Percentiles rank a stretch among this genome's conserved stretches.
phyloP scores from a whole-genome alignment of 2,113 vertebrate species.

The Oryzias melastigma region DNA sequence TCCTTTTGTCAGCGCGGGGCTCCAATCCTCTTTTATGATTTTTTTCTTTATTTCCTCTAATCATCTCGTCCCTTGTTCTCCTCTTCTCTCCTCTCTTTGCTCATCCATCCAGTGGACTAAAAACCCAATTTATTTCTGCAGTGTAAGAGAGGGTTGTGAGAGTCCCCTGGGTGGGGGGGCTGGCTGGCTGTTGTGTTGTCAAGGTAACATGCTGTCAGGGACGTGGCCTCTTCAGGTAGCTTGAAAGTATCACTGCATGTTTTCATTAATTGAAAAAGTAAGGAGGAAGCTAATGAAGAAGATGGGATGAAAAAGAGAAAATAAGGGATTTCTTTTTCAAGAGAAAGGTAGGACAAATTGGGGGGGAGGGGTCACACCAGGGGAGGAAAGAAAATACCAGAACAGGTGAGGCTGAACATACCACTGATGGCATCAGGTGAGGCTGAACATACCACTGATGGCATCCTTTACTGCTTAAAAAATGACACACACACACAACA shows the following conservation, averaged over 20 bases:
- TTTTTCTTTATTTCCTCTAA: background rate
- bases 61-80: background rate
- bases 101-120: slow-evolving; percentile 29
- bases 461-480: slow-evolving; percentile 16
- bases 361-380: no score
- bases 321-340: background rate
- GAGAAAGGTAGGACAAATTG: background rate
- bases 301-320: background rate
- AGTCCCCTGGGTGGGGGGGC: background rate
- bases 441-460: slow-evolving; percentile 4
- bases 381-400: background rate
- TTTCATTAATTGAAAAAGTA: slow-evolving; percentile 34
- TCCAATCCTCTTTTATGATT: background rate
- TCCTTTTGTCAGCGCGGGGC: background rate
- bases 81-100: slow-evolving; percentile 1
- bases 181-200: slow-evolving; percentile 21
- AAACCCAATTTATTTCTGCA: slow-evolving; percentile 47
- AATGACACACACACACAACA: slow-evolving; percentile 10
- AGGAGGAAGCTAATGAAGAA: background rate
- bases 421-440: slow-evolving; percentile 26
- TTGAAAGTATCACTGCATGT: slow-evolving; percentile 6
- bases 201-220: slow-evolving; percentile 43
- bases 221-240: slow-evolving; percentile 19
- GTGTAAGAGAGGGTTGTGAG: slow-evolving; percentile 13
- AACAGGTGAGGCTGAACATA: slow-evolving; percentile 4